Percentiles rank a stretch among this genome's conserved stretches.
Conservation (phyloP, 2,797 vertebrate species). For the Ceyx erithaca region DNA sequence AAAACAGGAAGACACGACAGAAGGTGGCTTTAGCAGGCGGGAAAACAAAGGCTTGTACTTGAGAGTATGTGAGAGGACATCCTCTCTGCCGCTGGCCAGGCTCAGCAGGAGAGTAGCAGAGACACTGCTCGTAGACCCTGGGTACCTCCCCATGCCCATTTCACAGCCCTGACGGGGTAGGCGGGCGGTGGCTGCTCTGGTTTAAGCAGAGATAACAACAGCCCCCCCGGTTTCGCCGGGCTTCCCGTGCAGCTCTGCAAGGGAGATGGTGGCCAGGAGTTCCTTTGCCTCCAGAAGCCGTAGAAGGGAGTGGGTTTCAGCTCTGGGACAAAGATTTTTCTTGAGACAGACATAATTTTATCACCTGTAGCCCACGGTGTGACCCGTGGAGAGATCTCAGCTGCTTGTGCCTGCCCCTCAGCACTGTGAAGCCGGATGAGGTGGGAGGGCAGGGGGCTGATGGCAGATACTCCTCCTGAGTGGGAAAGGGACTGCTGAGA, state of each 20-base stretch:
- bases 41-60: conserved; percentile 54
- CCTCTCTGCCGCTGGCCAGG: neutral
- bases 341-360: neutral
- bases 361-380: neutral
- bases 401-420: accelerated
- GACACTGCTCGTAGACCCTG: neutral
- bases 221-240: neutral
- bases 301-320: neutral
- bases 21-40: conserved; percentile 59
- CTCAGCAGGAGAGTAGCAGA: neutral
- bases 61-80: conserved; percentile 9
- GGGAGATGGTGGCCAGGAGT: neutral
- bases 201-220: accelerated
- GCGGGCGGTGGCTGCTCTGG: neutral
- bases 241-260: accelerated
- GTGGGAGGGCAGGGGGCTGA: neutral
- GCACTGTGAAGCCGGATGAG: accelerated
- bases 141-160: neutral
- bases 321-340: neutral
- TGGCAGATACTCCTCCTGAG: neutral
- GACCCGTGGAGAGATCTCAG: accelerated
- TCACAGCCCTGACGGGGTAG: neutral
- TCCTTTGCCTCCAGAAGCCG: neutral
- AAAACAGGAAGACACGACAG: conserved; percentile 51
- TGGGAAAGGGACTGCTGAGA: accelerated